Percentiles rank a stretch among this genome's conserved stretches.
These are phyloP conservation scores for Drosophila sp. DNA, from an alignment of 1,140 invertebrate genomes.

Conservation along the genomic window DNA sequence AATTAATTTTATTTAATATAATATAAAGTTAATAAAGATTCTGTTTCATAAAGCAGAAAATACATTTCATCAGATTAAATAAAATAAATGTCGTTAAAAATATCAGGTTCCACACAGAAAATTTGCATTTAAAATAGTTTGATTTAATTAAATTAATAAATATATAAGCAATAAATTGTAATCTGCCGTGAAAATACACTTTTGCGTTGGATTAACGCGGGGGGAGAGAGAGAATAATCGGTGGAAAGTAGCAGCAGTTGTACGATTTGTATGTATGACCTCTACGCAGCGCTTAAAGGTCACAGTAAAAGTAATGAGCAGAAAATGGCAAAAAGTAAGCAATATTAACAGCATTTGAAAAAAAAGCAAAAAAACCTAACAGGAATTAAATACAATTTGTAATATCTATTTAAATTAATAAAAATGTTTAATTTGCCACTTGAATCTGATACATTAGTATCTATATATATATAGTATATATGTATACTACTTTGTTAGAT, in stretches of 20 bases:
- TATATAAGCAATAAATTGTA: neutral
- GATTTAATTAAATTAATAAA: neutral
- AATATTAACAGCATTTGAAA: slow-evolving; percentile 1
- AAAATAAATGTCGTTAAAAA: neutral
- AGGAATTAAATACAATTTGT: neutral
- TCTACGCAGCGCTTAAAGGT: slow-evolving; percentile 66
- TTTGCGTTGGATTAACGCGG: neutral
- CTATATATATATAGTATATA: slow-evolving; percentile 11
- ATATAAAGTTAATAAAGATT: neutral
- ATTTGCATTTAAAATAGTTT: neutral
- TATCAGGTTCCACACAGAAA: neutral
- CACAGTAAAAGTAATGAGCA: slow-evolving; percentile 48
- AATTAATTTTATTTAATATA: neutral
- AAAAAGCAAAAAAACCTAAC: slow-evolving; percentile 16
- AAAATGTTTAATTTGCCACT: neutral
- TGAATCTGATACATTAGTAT: neutral
- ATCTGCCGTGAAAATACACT: slow-evolving; percentile 14
- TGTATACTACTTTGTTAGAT: slow-evolving; percentile 59
- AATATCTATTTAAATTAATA: neutral
- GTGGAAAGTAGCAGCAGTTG: neutral
- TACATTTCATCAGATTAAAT: neutral
- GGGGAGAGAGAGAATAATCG: slow-evolving; percentile 9
- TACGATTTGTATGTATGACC: slow-evolving; percentile 55
- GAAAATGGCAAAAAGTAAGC: slow-evolving; percentile 30
- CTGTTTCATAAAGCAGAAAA: neutral